Base-by-base conservation (phyloP, 1,140 invertebrate species). In the Coboldia fuscipes region DNA sequence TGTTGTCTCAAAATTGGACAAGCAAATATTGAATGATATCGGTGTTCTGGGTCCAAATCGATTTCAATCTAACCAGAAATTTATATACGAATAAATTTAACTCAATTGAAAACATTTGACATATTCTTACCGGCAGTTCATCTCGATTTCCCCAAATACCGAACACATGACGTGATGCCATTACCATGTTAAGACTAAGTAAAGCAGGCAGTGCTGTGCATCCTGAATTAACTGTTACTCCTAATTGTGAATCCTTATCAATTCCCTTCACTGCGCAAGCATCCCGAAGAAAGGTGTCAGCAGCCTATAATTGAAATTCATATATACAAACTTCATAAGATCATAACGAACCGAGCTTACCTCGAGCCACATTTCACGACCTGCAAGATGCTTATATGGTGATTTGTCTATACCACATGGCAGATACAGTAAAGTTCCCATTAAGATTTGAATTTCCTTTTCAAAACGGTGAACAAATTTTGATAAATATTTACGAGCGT, bases 1-100 rank as follows among this genome's bases (percentile, higher is more conserved):
- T 97, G 93, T 58, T 96, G 89, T 24, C 90, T 70, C 30, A 98
- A 63, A 47, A 98, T 98, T 12, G 94, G 94, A 60, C 94, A 98
- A 9, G 93, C 92, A 61, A 98, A 98, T 41, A 96, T 82, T 18
- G 90, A 97, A 61, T 98, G 94, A 55, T 90, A 97, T 42, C 83
- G 72, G 40, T 54, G 50, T 37, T 54, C 51, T 1, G 51, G 46
- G 40, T 54, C 84, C 6, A 92, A 57, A 46, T 92, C 83, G 42
- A 93, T 89, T 59, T 90, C 84, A 51, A 93, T 89, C 80, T 84
- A 45, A 30, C 61, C 57, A 38, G 34, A 42, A 18, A 2, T n/a
- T 5, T 6, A 21, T 20, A 27, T 5, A 22, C 18, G 13, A 29
- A 35, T 14, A 4, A 30, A 19, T 30, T 32, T 18, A 32, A 38